Evolutionary conservation across 2,113 vertebrate species (phyloP), one percentile per base, ranked within the genome.

Genomic region (Chaetorhynchus papuensis): DNA sequence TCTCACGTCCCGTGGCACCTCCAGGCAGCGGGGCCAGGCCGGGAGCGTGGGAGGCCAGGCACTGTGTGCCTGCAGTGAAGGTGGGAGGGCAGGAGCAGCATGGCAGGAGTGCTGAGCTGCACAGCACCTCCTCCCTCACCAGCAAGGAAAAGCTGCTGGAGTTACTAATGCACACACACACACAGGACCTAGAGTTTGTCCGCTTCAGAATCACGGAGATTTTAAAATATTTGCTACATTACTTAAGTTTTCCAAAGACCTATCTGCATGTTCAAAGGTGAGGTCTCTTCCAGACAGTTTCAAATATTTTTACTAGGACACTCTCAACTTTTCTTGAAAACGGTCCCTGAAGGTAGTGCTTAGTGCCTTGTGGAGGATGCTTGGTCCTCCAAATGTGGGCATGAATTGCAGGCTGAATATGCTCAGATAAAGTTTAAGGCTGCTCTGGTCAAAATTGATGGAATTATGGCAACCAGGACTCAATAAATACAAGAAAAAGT

Each of bases 21-120:
- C 17, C 2, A 4, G 33, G 76, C 6, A 23, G 33, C 44, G n/a
- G 4, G 16, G 44, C 49, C 21, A 17, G 53, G 49, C 24, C 6
- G 10, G 18, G 3, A 44, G 14, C 1, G 2, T 4, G 70, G 70
- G 63, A 33, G 7, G 12, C 9, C 50, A 21, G 72, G 7, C 15
- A 37, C 0, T 0, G 20, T n/a, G 60, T 57, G 20, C 35, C 31
- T 21, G 13, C 23, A 11, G 35, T 0, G 2, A 22, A 41, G 30
- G 35, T 0, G 0, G 6, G 6, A 71, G 42, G 41, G 49, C 70
- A 82, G n/a, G 20, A 9, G 65, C 21, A 53, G 42, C 10, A 0
- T 4, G 14, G 47, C 75, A 37, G 31, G 2, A 54, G 35, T n/a
- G 57, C 68, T 1, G 4, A 24, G 39, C 52, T 4, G 4, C 61